Conservation (phyloP, 2,113 vertebrate species). For the Scortum barcoo region DNA sequence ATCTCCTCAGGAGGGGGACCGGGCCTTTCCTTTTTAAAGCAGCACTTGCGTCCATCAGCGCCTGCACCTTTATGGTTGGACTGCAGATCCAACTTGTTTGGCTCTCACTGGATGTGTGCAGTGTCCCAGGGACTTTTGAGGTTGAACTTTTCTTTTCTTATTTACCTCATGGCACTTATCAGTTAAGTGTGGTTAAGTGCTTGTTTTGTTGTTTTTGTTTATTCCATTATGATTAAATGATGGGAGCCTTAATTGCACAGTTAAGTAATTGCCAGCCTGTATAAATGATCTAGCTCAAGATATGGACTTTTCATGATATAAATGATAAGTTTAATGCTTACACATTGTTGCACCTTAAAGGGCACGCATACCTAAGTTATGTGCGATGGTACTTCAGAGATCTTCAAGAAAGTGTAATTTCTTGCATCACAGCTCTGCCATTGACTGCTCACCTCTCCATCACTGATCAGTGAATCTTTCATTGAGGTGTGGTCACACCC, state of each 20-base stretch:
- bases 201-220: background rate
- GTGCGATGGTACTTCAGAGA: background rate
- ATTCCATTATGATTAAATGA: background rate
- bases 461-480: constrained; percentile 34
- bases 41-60: constrained; percentile 20
- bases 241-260: background rate
- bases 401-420: background rate
- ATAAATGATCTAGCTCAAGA: background rate
- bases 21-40: constrained; percentile 14
- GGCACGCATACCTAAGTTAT: background rate
- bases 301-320: background rate
- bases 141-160: constrained; percentile 25
- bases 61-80: constrained; percentile 11
- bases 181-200: constrained; percentile 3
- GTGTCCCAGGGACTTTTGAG: background rate
- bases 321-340: background rate
- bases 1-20: background rate
- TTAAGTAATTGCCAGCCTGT: background rate
- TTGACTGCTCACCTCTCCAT: constrained; percentile 18
- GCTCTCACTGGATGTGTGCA: constrained; percentile 1
- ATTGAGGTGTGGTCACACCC: constrained; percentile 39
- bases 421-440: background rate
- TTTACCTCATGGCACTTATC: background rate
- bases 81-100: constrained; percentile 27
- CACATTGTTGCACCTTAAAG: constrained; percentile 2